Conservation (phyloP, 2,888 invertebrate species). For the Crepidodera aurea region DNA sequence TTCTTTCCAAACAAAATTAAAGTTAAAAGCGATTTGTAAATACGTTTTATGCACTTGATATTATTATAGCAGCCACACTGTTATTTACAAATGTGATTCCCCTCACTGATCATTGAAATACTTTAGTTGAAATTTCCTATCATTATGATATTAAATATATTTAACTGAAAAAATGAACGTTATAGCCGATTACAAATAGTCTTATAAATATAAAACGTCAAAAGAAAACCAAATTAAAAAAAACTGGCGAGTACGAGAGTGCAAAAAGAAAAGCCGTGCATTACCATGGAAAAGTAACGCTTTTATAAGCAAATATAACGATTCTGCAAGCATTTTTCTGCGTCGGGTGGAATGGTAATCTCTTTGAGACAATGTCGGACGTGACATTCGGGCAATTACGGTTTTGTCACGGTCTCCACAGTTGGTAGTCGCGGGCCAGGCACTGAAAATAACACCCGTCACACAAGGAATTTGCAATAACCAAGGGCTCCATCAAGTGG, state of each 20-base stretch:
- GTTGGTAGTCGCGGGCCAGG: conserved; percentile 51
- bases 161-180: neutral
- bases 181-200: neutral
- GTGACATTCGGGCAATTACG: conserved; percentile 57
- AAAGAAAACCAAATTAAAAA: neutral
- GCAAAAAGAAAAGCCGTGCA: conserved; percentile 7
- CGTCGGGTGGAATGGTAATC: conserved; percentile 31
- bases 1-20: no score
- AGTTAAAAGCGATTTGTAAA: no score
- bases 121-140: no score
- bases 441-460: conserved; percentile 50
- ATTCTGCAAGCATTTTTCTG: conserved; percentile 30
- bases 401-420: conserved; percentile 53
- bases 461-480: conserved; percentile 58
- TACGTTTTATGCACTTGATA: no score
- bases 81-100: no score
- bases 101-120: no score
- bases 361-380: conserved; percentile 39
- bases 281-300: conserved; percentile 23
- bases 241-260: neutral
- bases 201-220: conserved; percentile 8
- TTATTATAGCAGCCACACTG: no score
- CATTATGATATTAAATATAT: no score
- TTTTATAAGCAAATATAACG: conserved; percentile 30
- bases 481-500: conserved; percentile 47